Base-by-base conservation (phyloP, 2,888 invertebrate species). In the Euphydryas editha region DNA sequence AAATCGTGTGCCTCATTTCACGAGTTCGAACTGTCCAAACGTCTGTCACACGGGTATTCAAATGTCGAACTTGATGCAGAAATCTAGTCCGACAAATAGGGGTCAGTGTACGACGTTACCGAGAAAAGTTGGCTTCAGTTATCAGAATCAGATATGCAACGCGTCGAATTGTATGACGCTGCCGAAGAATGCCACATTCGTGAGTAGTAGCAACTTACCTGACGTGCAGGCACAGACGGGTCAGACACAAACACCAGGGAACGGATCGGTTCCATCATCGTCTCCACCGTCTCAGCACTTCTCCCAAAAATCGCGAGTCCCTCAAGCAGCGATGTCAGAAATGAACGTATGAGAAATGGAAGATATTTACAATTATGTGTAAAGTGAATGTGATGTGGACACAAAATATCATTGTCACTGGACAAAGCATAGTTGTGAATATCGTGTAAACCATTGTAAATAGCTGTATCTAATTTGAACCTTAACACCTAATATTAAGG, bases 261-360 rank as follows among this genome's bases (percentile, higher is more conserved):
- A 90, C 44, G 90, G 92, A 1, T 84, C 90, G 0, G 85, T 82
- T 6, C 82, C 85, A 59, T 86, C 88, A 54, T 89, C 86, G 10
- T 94, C 87, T 71, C 94, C 89, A 71, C 94, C 89, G 1, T 78
- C 86, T 0, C 87, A 88, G 39, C 88, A 90, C 72, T 92, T 90
- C 73, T 80, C 84, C 13, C 94, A 95, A 83, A 94, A 90, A 73
- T 87, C 92, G 10, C 82, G 95, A 79, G 95, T 96, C 73, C 96
- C 96, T 51, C 96, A 96, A 86, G 96, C 96, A 67, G 96, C 96
- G 18, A 97, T 97, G 94, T 96, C 96, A 72, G 97, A 97, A 90
- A 97, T 97, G 97, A 94, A 97, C 81, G 97, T 97, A 95, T 97
- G 97, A 97, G 93, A 93, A 74, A 93, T 92, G 87, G 92, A 92